phyloP scores from a whole-genome alignment of 2,888 invertebrate species.

The Pteria penguin region DNA sequence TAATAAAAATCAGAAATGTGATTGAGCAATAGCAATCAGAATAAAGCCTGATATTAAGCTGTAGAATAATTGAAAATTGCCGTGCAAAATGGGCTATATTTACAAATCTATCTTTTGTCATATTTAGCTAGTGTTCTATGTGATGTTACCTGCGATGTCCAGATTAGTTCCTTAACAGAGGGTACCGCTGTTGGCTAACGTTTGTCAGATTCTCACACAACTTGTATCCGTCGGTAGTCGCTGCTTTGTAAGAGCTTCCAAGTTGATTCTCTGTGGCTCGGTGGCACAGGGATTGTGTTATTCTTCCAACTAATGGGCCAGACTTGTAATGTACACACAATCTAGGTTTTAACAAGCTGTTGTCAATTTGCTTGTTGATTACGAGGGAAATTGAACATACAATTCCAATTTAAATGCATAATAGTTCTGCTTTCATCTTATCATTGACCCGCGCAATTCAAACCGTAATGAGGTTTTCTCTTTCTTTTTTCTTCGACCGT shows the following conservation, averaged over 20 bases:
- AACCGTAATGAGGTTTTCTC: constrained; percentile 7
- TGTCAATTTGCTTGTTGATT: constrained; percentile 27
- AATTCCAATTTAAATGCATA: constrained; percentile 45
- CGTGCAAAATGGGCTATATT: no score
- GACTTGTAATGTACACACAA: constrained; percentile 13
- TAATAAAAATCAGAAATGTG: no score
- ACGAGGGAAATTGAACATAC: constrained; percentile 39
- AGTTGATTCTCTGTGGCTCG: background rate
- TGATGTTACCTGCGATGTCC: no score
- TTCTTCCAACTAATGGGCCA: constrained; percentile 2
- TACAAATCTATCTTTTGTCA: no score
- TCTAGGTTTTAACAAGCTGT: constrained; percentile 29
- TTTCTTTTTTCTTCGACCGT: background rate
- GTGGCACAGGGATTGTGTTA: background rate
- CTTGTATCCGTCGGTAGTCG: background rate
- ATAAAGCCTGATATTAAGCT: no score
- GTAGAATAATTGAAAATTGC: no score
- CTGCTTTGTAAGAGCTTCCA: background rate
- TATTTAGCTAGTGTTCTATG: no score
- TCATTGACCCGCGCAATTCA: background rate
- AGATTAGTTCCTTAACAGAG: no score
- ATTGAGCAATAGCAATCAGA: no score
- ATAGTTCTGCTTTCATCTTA: constrained; percentile 25
- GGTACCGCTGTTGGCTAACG: no score
- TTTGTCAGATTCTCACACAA: background rate